Percentiles rank a stretch among this genome's conserved stretches.
phyloP scores from a whole-genome alignment of 2,797 vertebrate species.

The Eulemur albifrons region DNA sequence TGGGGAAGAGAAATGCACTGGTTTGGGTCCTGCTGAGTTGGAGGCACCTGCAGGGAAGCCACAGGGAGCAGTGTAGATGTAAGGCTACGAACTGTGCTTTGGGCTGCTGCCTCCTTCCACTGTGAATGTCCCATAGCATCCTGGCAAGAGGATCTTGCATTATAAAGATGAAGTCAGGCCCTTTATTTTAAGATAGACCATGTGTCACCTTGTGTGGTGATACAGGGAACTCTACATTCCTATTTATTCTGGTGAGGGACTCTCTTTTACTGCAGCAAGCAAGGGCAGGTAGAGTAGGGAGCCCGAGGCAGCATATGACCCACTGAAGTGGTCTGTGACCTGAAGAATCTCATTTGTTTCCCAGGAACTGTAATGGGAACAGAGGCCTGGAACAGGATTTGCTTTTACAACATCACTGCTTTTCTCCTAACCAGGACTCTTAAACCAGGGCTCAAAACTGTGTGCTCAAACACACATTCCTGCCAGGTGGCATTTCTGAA shows the following conservation, averaged over 20 bases:
- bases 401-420: not conserved
- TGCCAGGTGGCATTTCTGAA: not conserved
- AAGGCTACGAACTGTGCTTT: not conserved
- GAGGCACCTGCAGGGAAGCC: not conserved
- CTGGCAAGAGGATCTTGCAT: not conserved
- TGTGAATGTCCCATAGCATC: not conserved
- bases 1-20: not conserved
- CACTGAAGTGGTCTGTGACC: not conserved
- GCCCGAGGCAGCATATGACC: fast-evolving
- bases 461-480: fast-evolving
- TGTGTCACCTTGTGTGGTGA: not conserved
- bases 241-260: not conserved
- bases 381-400: not conserved
- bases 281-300: not conserved
- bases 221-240: not conserved
- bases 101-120: not conserved
- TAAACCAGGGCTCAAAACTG: not conserved
- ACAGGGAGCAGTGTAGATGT: not conserved
- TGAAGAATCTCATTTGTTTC: not conserved
- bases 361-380: not conserved
- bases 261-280: not conserved
- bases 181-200: not conserved
- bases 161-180: not conserved
- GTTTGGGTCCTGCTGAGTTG: not conserved
- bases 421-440: not conserved